Percentiles rank a stretch among this genome's conserved stretches.
Conservation (phyloP, 2,888 invertebrate genomes). For the Leptinotarsa tumamoca region DNA sequence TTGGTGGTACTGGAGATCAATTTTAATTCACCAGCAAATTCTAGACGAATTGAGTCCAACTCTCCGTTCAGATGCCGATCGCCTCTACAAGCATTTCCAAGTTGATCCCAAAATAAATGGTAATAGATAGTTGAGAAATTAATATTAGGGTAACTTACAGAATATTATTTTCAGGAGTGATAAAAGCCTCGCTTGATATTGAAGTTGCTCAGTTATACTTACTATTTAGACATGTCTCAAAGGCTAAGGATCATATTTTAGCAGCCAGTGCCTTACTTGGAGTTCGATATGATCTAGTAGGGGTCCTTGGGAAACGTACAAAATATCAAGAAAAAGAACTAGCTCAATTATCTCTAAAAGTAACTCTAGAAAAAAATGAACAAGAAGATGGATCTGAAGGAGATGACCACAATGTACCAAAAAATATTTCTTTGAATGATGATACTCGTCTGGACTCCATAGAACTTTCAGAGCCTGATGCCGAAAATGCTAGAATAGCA, state of each 20-base stretch:
- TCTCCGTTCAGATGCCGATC: conserved; percentile 73
- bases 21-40: conserved; percentile 80
- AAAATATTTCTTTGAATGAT: conserved; percentile 82
- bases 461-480: conserved; percentile 74
- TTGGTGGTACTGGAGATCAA: conserved; percentile 83
- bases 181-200: conserved; percentile 66
- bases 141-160: conserved; percentile 17
- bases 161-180: conserved; percentile 39
- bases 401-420: conserved; percentile 72
- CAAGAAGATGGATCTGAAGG: conserved; percentile 67
- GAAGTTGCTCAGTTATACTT: conserved; percentile 78
- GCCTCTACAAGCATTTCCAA: conserved; percentile 60
- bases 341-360: conserved; percentile 84
- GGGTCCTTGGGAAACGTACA: conserved; percentile 90
- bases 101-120: conserved; percentile 59
- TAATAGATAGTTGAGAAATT: conserved; percentile 35
- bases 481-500: conserved; percentile 68
- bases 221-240: conserved; percentile 79
- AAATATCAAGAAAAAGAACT: conserved; percentile 85
- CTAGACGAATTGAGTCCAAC: conserved; percentile 81
- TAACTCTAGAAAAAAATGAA: conserved; percentile 68
- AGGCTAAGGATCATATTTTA: conserved; percentile 76
- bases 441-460: conserved; percentile 88
- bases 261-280: conserved; percentile 74
- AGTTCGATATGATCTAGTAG: conserved; percentile 77